Evolutionary conservation across 2,797 vertebrate genomes (phyloP), one percentile per base, ranked within the genome.

Genomic region (Sebastes diploproa): DNA sequence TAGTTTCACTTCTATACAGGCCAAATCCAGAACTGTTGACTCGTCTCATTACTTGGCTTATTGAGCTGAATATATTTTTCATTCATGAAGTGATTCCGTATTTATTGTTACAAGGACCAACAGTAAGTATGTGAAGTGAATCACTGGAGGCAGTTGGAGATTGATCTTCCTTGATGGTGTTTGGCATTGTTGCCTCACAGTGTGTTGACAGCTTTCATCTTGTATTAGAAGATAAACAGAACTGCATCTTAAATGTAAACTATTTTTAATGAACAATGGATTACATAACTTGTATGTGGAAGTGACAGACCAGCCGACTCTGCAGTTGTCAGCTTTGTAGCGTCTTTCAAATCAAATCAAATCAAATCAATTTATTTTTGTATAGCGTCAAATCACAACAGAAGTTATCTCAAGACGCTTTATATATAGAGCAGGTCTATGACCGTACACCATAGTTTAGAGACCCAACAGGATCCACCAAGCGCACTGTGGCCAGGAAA

Each of bases 141-240:
- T 71, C 27, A 77, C 61, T 56, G 23, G 12, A 25, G 27, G 30
- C 36, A 29, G 42, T 50, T 70, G 13, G 59, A 29, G 42, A 36
- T 69, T 7, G 22, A 0, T 32, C 65, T 36, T 61, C 5, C 14
- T 34, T 3, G 18, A 1, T 54, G 60, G 23, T 25, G 14, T 72
- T 70, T 27, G 25, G 23, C 7, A 29, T 52, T 46, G n/a, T 27
- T 30, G 30, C 30, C 23, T 36, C 46, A 64, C 84, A 71, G 46
- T 80, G 65, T 74, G 82, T 50, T 6, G 27, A 58, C 75, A 75
- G 78, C 73, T 50, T 83, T 71, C 25, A 66, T 58, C 34, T 82
- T 77, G 69, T 67, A 61, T 86, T 72, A 70, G 4, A 36, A 11
- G 14, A 36, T 16, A 34, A 25, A 78, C 36, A 32, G 6, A 50